Base-by-base conservation (phyloP, 2,888 invertebrate genomes). In the Elegia similella region DNA sequence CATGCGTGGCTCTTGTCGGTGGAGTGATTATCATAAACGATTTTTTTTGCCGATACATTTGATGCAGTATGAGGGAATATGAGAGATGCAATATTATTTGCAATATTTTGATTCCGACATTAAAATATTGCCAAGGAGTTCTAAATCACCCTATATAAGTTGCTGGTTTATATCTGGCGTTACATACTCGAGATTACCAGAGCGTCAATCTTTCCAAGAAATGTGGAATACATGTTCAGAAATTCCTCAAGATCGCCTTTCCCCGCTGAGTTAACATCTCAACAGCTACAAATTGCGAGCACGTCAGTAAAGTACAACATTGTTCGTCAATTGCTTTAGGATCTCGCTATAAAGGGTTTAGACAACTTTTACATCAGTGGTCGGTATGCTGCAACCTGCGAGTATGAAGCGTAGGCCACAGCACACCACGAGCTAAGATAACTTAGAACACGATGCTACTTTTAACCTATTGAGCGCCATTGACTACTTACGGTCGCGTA, bases 321-420 rank as follows among this genome's bases (percentile, higher is more conserved):
- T 30, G 54, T 55, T 55, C 34, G 8, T 55, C 54, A 44, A 34
- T 44, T 34, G 44, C 34, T 32, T 30, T 43, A 32, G 44, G 43
- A 17, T 15, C 32, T 55, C 16, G 32, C 54, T 46, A 17, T 44
- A 47, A 29, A 47, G 13, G 54, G 44, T 32, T 17, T 12, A 55
- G 32, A 29, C 56, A 70, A 78, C 75, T 80, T 80, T 80, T 80
- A 83, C 77, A 76, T 81, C 76, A 66, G 61, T 68, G 60, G 73
- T 70, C 62, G 72, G 80, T 78, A 84, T 80, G 73, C 61, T 43
- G 60, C 65, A 64, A 65, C 69, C 64, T 64, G 72, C 62, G 64
- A 68, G 23, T 72, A 68, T 63, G 61, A 70, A 68, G 65, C 66
- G 61, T 70, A 70, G 70, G 66, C 10, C n/a, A 23, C 12, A n/a